A percentile compares a stretch with the other conserved stretches of the same genome.
phyloP scores from a whole-genome alignment of 2,113 vertebrate species.

The Apteryx mantelli region DNA sequence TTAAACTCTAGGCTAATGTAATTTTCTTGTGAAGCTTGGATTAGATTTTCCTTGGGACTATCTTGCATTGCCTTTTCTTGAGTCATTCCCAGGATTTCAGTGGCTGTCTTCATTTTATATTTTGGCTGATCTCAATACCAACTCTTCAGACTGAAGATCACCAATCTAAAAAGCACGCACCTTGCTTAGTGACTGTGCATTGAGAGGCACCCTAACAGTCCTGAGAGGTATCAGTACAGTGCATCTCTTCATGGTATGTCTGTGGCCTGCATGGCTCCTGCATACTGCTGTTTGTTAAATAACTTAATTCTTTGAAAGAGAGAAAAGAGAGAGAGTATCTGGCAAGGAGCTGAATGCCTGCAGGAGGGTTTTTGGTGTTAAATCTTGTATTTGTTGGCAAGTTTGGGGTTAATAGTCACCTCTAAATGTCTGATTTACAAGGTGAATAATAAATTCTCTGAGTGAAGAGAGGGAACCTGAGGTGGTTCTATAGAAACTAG shows the following conservation, averaged over 20 bases:
- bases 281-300: not conserved
- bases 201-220: accelerated
- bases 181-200: not conserved
- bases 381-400: not conserved
- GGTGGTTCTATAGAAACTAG: not conserved
- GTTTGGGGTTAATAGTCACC: not conserved
- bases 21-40: not conserved
- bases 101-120: not conserved
- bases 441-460: not conserved
- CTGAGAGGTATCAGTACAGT: not conserved
- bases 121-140: not conserved
- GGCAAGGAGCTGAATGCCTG: not conserved
- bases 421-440: not conserved
- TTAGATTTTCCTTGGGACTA: not conserved
- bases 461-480: not conserved
- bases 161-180: not conserved
- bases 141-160: not conserved
- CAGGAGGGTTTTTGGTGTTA: not conserved
- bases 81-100: not conserved
- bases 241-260: not conserved
- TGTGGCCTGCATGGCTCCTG: not conserved
- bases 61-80: not conserved
- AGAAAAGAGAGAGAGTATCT: not conserved
- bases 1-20: not conserved
- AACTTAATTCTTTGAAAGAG: not conserved